Base-by-base conservation (phyloP, 2,888 invertebrate genomes). In the Lithophane ornitopus region DNA sequence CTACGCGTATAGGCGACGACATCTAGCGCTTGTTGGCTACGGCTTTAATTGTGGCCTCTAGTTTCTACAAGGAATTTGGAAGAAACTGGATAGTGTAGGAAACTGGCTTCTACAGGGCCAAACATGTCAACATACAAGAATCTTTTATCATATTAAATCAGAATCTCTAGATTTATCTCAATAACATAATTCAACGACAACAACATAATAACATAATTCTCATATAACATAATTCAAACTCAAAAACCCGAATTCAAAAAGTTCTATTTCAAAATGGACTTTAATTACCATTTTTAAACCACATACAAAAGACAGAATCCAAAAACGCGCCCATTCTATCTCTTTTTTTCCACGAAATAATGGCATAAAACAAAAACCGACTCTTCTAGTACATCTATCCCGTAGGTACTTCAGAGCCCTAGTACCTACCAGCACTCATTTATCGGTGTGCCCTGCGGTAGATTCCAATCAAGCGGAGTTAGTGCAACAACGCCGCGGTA, bases 381-480 rank as follows among this genome's bases (percentile, higher is more conserved):
- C 87, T 62, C 86, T 83, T 90, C 91, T 71, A 88, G 87, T 22
- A 28, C 0, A 56, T 58, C 65, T 81, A 76, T 73, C 34, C 61
- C 39, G 44, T n/a, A n/a, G n/a, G n/a, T 39, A 58, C 52, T 68
- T 56, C 68, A 83, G 71, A 78, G 88, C 82, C 70, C 76, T 78
- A 81, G 75, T 81, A 77, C 78, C 85, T 81, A 70, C 76, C 65
- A 88, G 89, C 88, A 89, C 89, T 92, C 92, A 92, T 93, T 93
- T 93, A 94, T 94, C 92, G 90, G 87, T 85, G 88, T 88, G 89
- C 89, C 89, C 90, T 88, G 93, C 91, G 92, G 93, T 93, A 94
- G 94, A 95, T 94, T 94, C 94, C 93, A 94, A 95, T 94, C 94
- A 93, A 92, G 91, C 82, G 89, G 86, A 92, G 93, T 93, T 93